These are phyloP conservation scores for Papilio gigon DNA, from an alignment of 2,888 invertebrate species.

Conservation along the genomic window DNA sequence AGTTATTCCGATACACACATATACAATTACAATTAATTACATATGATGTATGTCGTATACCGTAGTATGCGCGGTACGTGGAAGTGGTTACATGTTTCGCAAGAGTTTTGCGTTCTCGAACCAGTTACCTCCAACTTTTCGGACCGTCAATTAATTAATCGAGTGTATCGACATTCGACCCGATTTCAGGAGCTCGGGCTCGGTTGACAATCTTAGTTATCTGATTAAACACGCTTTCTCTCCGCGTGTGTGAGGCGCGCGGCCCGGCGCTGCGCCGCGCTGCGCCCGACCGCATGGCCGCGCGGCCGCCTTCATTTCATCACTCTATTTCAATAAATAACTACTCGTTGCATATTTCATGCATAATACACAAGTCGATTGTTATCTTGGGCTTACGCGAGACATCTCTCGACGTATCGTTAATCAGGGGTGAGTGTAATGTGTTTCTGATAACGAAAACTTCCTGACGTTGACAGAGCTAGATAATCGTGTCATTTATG, in stretches of 20 bases:
- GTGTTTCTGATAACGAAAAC: conserved; percentile 45
- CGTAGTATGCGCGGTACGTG: conserved; percentile 43
- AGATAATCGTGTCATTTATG: not conserved
- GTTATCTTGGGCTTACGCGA: conserved; percentile 60
- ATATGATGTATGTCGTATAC: too few relatives aligned
- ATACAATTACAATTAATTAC: conserved; percentile 28
- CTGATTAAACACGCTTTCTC: conserved; percentile 83
- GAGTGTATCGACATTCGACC: conserved; percentile 82
- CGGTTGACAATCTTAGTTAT: conserved; percentile 82
- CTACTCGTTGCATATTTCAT: conserved; percentile 70
- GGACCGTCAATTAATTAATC: conserved; percentile 81
- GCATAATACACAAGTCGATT: conserved; percentile 61
- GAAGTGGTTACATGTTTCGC: conserved; percentile 57
- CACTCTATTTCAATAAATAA: conserved; percentile 78
- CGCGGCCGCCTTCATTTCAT: conserved; percentile 74
- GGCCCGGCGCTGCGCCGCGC: conserved; percentile 55
- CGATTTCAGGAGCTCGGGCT: conserved; percentile 78
- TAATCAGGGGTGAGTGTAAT: conserved; percentile 49
- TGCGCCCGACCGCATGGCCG: conserved; percentile 63
- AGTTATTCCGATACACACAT: conserved; percentile 9
- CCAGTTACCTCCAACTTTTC: conserved; percentile 76
- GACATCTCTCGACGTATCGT: conserved; percentile 60
- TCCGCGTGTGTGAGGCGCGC: conserved; percentile 65
- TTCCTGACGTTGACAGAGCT: conserved; percentile 15
- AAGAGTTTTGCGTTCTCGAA: conserved; percentile 71